These are phyloP conservation scores for Nebria brevicollis DNA, from an alignment of 2,888 invertebrate genomes.

Conservation along the genomic window DNA sequence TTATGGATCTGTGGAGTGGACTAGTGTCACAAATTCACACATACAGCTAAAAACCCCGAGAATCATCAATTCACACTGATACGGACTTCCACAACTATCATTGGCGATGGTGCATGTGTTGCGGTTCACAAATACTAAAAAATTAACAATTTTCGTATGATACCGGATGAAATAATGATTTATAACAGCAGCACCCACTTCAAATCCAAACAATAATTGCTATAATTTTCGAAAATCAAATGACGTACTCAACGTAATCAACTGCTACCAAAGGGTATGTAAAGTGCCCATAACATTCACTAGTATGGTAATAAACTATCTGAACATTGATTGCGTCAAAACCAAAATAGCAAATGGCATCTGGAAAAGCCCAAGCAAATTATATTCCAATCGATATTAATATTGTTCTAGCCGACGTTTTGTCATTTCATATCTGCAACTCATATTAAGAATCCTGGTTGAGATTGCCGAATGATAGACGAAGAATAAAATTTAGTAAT, in stretches of 20 bases:
- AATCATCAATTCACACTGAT: not conserved
- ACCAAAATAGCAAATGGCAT: no score
- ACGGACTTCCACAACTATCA: not conserved
- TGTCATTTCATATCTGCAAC: no score
- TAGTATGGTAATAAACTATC: no score
- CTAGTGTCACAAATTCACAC: not conserved
- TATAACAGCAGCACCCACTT: not conserved
- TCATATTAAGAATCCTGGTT: no score
- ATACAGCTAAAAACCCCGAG: not conserved
- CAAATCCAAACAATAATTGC: not conserved
- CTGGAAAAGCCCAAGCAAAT: no score
- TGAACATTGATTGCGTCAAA: no score
- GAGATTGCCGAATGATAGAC: no score
- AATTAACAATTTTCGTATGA: conserved; percentile 12
- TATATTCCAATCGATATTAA: no score
- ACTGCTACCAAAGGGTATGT: no score
- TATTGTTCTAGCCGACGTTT: no score
- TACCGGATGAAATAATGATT: not conserved
- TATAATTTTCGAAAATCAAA: not conserved
- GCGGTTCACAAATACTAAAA: conserved; percentile 8
- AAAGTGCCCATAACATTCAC: no score
- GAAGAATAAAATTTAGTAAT: no score
- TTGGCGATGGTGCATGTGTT: not conserved
- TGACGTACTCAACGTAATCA: not conserved
- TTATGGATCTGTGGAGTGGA: not conserved